Evolutionary conservation across 1,140 invertebrate species (phyloP).

Genomic region (Ganaspis sp.): DNA sequence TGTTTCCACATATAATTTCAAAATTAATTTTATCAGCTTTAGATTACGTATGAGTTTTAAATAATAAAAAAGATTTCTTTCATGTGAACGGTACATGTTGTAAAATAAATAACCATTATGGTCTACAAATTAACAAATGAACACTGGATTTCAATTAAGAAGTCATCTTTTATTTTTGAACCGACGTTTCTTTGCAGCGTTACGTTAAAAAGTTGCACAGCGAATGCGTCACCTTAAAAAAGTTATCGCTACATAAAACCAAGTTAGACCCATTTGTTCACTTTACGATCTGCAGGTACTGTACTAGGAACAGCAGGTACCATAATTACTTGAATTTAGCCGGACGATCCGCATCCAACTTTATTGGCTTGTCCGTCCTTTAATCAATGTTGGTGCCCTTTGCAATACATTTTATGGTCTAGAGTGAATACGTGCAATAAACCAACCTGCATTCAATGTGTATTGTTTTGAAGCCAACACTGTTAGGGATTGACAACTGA

Average conservation of each 20-base stretch:
- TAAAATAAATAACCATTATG: too few relatives aligned
- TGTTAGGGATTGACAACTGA: background rate
- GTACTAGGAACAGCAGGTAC: conserved; percentile 8
- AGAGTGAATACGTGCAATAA: background rate
- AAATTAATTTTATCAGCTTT: too few relatives aligned
- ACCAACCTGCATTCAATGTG: conserved; percentile 14
- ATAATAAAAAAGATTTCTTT: too few relatives aligned
- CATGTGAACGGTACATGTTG: too few relatives aligned
- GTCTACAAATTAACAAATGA: background rate
- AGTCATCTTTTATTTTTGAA: background rate
- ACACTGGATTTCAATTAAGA: background rate
- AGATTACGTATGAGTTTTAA: too few relatives aligned
- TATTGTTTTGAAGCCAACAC: background rate
- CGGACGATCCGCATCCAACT: conserved; percentile 13
- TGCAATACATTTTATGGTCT: conserved; percentile 30
- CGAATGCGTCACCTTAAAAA: conserved; percentile 20
- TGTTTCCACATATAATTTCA: too few relatives aligned
- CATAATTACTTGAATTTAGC: conserved; percentile 29
- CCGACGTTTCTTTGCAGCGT: background rate
- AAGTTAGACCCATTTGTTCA: conserved; percentile 18
- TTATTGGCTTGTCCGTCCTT: conserved; percentile 23
- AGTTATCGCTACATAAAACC: conserved; percentile 21
- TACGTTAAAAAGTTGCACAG: conserved; percentile 7
- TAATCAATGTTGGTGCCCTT: conserved; percentile 9
- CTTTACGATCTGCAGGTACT: conserved; percentile 16